These are phyloP conservation scores for Chloroceryle aenea DNA, from an alignment of 2,113 vertebrate species.

Conservation along the genomic window DNA sequence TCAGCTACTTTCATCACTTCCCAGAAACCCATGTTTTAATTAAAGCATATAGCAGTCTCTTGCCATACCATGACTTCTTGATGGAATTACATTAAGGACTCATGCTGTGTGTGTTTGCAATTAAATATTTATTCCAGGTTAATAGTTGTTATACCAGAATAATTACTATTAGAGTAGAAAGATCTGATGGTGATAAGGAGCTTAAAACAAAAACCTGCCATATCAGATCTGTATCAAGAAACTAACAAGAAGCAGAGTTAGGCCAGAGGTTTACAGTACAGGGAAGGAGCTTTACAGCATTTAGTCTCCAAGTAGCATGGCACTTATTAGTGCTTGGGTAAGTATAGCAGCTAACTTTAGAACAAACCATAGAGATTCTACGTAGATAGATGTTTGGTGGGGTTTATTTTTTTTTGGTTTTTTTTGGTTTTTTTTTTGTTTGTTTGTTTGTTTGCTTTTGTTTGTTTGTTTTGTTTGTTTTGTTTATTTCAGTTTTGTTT, in stretches of 20 bases:
- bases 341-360: not conserved
- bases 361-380: not conserved
- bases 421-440: too few species aligned
- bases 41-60: not conserved
- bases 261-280: not conserved
- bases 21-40: not conserved
- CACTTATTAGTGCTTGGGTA: not conserved
- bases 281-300: not conserved
- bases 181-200: not conserved
- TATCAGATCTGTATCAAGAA: not conserved
- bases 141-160: not conserved
- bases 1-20: not conserved
- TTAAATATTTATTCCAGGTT: conserved; percentile 43
- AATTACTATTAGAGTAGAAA: not conserved
- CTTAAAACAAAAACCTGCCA: not conserved
- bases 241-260: not conserved
- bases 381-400: not conserved
- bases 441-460: too few species aligned
- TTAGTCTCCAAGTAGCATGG: not conserved
- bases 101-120: not conserved
- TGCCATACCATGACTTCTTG: not conserved
- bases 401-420: too few species aligned
- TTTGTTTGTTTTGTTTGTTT: too few species aligned
- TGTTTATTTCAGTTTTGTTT: too few species aligned
- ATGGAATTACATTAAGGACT: not conserved